Evolutionary conservation across 2,888 invertebrate genomes (phyloP).

Genomic region (Temnothorax unifasciatus): DNA sequence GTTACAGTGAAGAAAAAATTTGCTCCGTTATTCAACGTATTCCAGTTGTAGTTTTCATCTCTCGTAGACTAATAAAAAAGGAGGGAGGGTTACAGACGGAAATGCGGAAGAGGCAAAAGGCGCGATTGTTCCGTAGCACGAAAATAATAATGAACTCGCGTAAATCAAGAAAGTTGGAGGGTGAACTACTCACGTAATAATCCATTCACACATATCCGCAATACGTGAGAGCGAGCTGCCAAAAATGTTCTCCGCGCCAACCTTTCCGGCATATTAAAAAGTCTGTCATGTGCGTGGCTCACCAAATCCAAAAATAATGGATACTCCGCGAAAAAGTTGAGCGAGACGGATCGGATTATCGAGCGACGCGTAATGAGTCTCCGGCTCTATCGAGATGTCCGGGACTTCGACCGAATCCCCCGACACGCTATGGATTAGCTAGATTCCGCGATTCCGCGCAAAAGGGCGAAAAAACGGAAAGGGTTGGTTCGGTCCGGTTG

Average conservation of each 20-base stretch:
- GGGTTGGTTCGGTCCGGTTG: conserved; percentile 68
- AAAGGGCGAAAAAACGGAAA: conserved; percentile 67
- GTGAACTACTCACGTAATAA: conserved; percentile 82
- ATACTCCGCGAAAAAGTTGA: conserved; percentile 2
- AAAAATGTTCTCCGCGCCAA: conserved; percentile 79
- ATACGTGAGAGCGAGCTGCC: conserved; percentile 74
- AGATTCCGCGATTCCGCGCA: conserved; percentile 57
- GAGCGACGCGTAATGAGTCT: conserved; percentile 2
- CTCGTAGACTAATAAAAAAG: conserved; percentile 38
- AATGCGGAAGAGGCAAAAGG: conserved; percentile 50
- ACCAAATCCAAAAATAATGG: conserved; percentile 36
- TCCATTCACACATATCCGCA: conserved; percentile 79
- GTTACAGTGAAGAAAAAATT: conserved; percentile 62
- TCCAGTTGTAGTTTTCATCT: conserved; percentile 64
- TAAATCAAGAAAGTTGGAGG: conserved; percentile 85
- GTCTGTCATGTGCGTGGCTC: conserved; percentile 25
- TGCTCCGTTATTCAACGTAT: conserved; percentile 74
- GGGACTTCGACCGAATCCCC: neutral
- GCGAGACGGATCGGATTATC: neutral
- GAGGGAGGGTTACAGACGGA: conserved; percentile 30
- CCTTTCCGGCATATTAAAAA: conserved; percentile 80
- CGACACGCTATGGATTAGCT: conserved; percentile 49
- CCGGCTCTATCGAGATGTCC: neutral
- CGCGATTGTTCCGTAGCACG: conserved; percentile 82
- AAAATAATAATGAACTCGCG: conserved; percentile 86